These are phyloP conservation scores for Sminthurinus aureus DNA, from an alignment of 2,888 invertebrate genomes.

Conservation along the genomic window DNA sequence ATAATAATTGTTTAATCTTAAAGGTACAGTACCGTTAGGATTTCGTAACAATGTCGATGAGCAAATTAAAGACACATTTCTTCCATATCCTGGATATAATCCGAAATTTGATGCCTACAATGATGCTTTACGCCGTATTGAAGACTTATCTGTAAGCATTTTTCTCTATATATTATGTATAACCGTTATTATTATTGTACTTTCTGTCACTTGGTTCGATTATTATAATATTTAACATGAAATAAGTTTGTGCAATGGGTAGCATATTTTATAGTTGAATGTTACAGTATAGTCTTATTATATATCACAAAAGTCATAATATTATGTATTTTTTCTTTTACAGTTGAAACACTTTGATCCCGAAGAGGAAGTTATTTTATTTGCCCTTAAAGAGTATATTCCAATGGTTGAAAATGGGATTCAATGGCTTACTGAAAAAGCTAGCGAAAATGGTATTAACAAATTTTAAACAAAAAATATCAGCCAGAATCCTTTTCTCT, in stretches of 20 bases:
- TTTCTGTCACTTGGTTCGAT: too few relatives aligned
- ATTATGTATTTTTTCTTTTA: conserved; percentile 6
- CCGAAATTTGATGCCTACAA: conserved; percentile 16
- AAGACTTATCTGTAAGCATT: conserved; percentile 22
- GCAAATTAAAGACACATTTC: neutral
- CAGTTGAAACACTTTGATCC: conserved; percentile 19
- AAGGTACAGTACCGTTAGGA: conserved; percentile 23
- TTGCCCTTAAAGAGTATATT: conserved; percentile 33
- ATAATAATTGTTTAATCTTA: neutral
- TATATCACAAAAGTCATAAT: too few relatives aligned
- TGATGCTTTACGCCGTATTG: conserved; percentile 28
- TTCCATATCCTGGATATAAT: conserved; percentile 29
- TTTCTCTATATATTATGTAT: neutral
- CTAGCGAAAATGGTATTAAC: neutral
- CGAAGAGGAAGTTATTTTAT: conserved; percentile 18
- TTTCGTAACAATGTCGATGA: conserved; percentile 7
- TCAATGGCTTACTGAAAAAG: conserved; percentile 22
- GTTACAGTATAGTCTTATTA: neutral
- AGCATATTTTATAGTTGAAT: neutral
- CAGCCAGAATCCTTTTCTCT: too few relatives aligned
- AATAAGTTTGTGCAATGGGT: neutral
- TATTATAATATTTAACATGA: too few relatives aligned
- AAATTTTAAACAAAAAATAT: too few relatives aligned
- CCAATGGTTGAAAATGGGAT: conserved; percentile 34
- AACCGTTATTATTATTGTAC: too few relatives aligned